Evolutionary conservation across 2,797 vertebrate genomes (phyloP).

Genomic region (Petrocephalus schoutedeni): DNA sequence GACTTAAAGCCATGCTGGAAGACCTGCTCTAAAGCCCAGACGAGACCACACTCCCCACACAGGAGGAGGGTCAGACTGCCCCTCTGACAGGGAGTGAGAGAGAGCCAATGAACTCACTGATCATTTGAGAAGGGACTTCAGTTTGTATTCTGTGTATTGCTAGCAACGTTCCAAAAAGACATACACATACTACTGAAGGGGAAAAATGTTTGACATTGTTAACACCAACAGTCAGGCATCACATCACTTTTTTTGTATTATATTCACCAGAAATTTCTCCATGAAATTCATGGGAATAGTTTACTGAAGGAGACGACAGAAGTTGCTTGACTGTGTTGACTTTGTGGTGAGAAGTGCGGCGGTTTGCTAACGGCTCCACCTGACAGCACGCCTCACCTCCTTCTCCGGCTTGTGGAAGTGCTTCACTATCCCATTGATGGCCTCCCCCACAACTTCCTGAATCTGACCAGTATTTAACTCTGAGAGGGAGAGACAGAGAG

Average conservation of each 20-base stretch:
- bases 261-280: neutral
- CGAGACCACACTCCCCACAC: constrained; percentile 92
- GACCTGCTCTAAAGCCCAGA: constrained; percentile 93
- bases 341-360: neutral
- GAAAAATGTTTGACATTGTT: neutral
- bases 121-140: neutral
- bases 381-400: constrained; percentile 73
- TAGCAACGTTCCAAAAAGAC: neutral
- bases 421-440: constrained; percentile 97
- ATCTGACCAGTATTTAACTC: constrained; percentile 98
- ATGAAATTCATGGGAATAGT: neutral
- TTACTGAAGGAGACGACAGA: neutral
- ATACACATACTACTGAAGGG: neutral
- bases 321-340: neutral
- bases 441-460: constrained; percentile 97
- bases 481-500: constrained; percentile 38
- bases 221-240: neutral
- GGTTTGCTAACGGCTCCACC: neutral
- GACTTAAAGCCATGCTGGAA: constrained; percentile 98
- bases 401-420: constrained; percentile 99
- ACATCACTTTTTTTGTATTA: neutral
- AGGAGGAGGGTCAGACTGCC: constrained; percentile 92
- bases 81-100: constrained; percentile 61
- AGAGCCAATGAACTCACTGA: constrained; percentile 18
- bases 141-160: neutral